These are phyloP conservation scores for Oreocharis arfaki DNA, from an alignment of 2,113 vertebrate species.

Conservation along the genomic window DNA sequence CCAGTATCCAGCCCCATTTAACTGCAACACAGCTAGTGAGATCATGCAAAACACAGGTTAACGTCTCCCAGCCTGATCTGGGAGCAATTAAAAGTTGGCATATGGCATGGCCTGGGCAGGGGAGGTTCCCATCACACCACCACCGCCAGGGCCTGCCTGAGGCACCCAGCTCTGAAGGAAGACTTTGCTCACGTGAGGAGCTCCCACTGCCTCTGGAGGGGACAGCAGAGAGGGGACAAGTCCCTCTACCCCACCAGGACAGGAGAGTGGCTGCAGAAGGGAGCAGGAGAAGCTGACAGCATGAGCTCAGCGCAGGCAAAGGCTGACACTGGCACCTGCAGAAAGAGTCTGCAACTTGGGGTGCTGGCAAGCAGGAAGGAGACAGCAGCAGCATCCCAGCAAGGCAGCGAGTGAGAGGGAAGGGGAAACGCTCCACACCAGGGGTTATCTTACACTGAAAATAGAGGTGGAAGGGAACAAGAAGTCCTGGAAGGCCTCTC, in stretches of 20 bases:
- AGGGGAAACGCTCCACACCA: accelerated
- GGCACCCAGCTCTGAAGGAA: not conserved
- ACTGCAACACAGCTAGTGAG: not conserved
- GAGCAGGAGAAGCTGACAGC: not conserved
- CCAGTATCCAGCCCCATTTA: not conserved
- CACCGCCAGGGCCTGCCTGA: not conserved
- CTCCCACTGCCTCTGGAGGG: not conserved
- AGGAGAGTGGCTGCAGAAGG: not conserved
- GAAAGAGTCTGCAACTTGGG: not conserved
- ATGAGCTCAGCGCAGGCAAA: not conserved
- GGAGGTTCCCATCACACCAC: not conserved
- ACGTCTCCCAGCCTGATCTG: not conserved
- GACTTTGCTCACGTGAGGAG: accelerated
- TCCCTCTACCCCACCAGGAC: not conserved
- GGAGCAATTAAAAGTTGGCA: not conserved
- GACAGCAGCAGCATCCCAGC: not conserved
- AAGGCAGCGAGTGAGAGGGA: not conserved
- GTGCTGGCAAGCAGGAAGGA: not conserved
- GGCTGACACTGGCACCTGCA: not conserved
- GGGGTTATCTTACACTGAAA: not conserved
- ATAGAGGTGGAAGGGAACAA: not conserved
- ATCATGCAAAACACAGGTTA: not conserved
- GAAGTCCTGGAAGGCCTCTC: not conserved
- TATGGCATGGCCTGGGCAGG: accelerated
- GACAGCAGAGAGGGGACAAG: accelerated